A percentile compares a stretch with the other conserved stretches of the same genome.
These are phyloP conservation scores for Ptilonorhynchus violaceus DNA, from an alignment of 2,113 vertebrate species.

Conservation along the genomic window DNA sequence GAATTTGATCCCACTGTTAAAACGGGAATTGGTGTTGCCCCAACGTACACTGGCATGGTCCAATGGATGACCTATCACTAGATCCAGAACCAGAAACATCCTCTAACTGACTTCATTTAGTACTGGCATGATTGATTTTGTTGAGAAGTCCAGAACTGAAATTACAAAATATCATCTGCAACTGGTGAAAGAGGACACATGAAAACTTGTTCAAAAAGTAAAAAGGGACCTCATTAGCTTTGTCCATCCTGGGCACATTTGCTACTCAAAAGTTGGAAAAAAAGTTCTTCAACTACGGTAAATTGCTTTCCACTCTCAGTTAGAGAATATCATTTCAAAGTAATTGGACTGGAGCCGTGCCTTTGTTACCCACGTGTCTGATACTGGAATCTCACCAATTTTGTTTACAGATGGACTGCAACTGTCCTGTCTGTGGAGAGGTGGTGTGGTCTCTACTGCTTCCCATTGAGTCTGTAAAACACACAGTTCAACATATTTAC, in stretches of 20 bases:
- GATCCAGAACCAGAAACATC: neutral
- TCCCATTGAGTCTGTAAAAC: neutral
- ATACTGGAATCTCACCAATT: neutral
- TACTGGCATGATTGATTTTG: neutral
- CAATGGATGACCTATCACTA: rapidly evolving
- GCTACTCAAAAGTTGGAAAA: neutral
- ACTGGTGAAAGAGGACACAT: neutral
- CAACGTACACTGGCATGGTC: rapidly evolving
- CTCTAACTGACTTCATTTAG: neutral
- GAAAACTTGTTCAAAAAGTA: neutral
- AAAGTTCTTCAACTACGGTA: neutral
- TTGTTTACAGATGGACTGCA: neutral
- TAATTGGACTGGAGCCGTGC: neutral
- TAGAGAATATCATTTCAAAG: neutral
- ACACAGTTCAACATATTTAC: rapidly evolving
- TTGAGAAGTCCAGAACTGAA: neutral
- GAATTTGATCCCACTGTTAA: neutral
- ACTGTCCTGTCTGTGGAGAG: neutral
- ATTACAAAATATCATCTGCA: neutral
- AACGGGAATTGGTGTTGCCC: neutral
- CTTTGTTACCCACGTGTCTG: neutral
- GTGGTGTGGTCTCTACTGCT: neutral
- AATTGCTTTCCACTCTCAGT: neutral
- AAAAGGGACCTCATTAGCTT: neutral
- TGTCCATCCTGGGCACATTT: neutral